Percentiles rank a stretch among this genome's conserved stretches.
phyloP scores from a whole-genome alignment of 2,888 invertebrate genomes.

The Lottia scabra region DNA sequence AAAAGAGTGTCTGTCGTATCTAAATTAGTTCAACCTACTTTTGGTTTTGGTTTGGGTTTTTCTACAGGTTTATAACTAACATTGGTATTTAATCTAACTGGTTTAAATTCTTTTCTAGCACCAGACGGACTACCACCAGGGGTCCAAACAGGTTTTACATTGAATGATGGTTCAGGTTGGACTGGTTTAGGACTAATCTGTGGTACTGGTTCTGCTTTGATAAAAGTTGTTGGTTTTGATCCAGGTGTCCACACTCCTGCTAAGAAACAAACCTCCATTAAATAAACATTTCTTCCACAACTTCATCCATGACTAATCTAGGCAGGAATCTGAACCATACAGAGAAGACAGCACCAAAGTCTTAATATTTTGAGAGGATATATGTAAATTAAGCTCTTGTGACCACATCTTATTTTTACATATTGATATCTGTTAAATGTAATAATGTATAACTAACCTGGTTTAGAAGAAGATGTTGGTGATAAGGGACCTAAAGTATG shows the following conservation, averaged over 20 bases:
- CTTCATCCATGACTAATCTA: too few species aligned
- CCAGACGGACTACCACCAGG: conserved; percentile 40
- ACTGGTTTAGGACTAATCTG: not conserved
- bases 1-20: too few species aligned
- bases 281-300: too few species aligned
- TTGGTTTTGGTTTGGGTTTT: conserved; percentile 19
- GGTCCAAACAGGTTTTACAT: conserved; percentile 51
- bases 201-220: not conserved
- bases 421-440: too few species aligned
- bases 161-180: conserved; percentile 25
- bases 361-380: too few species aligned
- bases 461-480: conserved; percentile 14
- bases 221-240: conserved; percentile 21
- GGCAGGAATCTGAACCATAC: too few species aligned
- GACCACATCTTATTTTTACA: too few species aligned
- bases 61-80: conserved; percentile 12
- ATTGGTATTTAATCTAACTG: conserved; percentile 47
- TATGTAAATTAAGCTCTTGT: too few species aligned
- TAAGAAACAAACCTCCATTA: not conserved
- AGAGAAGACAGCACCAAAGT: too few species aligned
- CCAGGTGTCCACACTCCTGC: conserved; percentile 35
- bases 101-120: conserved; percentile 52
- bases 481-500: conserved; percentile 2
- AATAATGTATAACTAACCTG: conserved; percentile 13
- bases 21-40: too few species aligned